These are phyloP conservation scores for Papilio polyxenes DNA, from an alignment of 1,140 invertebrate species.

Conservation along the genomic window DNA sequence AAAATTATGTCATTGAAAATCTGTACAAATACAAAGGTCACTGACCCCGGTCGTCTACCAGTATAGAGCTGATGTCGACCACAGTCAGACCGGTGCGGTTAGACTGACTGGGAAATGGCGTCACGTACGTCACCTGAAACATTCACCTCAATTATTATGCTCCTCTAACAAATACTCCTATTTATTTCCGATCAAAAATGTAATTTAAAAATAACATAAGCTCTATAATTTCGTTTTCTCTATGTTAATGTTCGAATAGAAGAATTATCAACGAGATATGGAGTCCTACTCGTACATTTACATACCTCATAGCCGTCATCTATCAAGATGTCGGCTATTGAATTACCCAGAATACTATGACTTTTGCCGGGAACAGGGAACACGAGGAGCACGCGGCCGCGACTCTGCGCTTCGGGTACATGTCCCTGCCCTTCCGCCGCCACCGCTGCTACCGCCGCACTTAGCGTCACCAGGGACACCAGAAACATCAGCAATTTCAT, in stretches of 20 bases:
- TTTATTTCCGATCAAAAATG: neutral
- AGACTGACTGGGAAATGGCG: constrained; percentile 40
- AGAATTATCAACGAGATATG: too few relatives aligned
- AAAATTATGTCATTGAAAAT: neutral
- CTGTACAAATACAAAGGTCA: neutral
- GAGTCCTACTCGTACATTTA: too few relatives aligned
- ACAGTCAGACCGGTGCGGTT: constrained; percentile 36
- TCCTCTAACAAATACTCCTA: too few relatives aligned
- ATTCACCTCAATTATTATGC: too few relatives aligned
- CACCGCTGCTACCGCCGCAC: too few relatives aligned
- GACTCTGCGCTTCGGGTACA: neutral
- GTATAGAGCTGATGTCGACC: constrained; percentile 45
- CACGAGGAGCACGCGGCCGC: neutral
- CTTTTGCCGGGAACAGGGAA: constrained; percentile 57
- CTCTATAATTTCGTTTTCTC: too few relatives aligned
- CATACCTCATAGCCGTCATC: constrained; percentile 56
- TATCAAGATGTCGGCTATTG: constrained; percentile 55
- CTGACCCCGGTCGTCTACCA: constrained; percentile 17
- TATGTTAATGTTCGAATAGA: too few relatives aligned
- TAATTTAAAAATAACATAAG: too few relatives aligned
- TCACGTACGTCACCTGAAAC: constrained; percentile 59
- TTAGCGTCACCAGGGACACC: neutral
- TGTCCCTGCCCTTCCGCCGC: neutral
- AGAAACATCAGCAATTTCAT: neutral
- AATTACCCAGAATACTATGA: constrained; percentile 59